These are phyloP conservation scores for Wasmannia auropunctata DNA, from an alignment of 1,140 invertebrate species.

Conservation along the genomic window DNA sequence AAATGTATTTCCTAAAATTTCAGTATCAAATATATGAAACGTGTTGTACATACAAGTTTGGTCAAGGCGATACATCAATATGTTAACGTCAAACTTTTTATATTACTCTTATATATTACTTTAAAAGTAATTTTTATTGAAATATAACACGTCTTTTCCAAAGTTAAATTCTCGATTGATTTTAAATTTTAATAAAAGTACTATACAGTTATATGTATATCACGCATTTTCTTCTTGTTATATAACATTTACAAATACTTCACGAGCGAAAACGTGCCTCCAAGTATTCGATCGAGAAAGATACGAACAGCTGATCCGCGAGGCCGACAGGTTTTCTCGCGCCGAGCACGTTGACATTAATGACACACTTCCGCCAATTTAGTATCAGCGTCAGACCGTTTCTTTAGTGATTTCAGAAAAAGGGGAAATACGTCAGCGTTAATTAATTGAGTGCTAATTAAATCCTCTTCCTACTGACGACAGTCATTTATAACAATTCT, in stretches of 20 bases:
- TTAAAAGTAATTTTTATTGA: background rate
- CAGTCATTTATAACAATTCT: background rate
- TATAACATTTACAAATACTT: background rate
- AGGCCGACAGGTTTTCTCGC: background rate
- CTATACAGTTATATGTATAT: background rate
- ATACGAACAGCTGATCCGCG: conserved; percentile 44
- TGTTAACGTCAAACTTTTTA: background rate
- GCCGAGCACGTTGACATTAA: conserved; percentile 5
- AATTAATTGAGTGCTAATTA: conserved; percentile 10
- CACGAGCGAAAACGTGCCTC: background rate
- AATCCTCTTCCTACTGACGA: background rate
- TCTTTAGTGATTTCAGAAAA: background rate
- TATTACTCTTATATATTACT: background rate
- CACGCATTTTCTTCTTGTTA: background rate
- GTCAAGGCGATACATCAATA: background rate
- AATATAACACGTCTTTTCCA: background rate
- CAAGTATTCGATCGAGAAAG: background rate
- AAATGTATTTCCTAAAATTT: background rate
- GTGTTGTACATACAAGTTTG: background rate
- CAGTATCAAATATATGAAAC: background rate
- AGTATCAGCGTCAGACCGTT: background rate
- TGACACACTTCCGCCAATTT: conserved; percentile 37
- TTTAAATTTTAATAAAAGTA: background rate
- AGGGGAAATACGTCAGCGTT: background rate
- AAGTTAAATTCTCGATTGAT: background rate